Evolutionary conservation across 1,140 invertebrate species (phyloP), one percentile per base, ranked within the genome.

Genomic region (Araneus ventricosus): DNA sequence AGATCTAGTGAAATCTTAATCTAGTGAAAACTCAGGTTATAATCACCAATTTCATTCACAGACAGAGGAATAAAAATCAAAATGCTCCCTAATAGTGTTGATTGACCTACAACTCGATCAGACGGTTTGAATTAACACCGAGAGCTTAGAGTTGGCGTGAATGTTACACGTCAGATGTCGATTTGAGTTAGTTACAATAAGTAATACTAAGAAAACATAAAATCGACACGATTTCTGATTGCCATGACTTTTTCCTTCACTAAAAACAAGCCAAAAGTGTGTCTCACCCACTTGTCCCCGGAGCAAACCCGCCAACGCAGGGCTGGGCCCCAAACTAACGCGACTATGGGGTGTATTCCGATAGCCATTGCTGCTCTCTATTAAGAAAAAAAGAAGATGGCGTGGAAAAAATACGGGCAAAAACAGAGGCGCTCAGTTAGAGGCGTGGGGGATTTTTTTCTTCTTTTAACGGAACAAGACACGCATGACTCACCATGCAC

Each of bases 381-480:
- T 24, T 75, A 41, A 90, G 39, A 82, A 80, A 90, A 82, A 41
- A 61, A 59, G 22, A 67, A 67, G 61, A 41, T 41, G 41, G 41
- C 45, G 17, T 14, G 17, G 27, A 59, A 86, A 57, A 37, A 61
- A 59, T 7, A 86, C 39, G 34, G 59, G 37, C 22, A 82, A 82
- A 82, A 82, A 82, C 80, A 88, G 86, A 37, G n/a, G 34, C 45
- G 14, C 70, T 89, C 37, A 20, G 45, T 80, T 41, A 30, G 89
- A 82, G 89, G 63, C 75, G 45, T 45, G 89, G 63, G 89, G 89
- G 89, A 82, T 75, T 82, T 82, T 82, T 90, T 90, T 90, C 82
- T 90, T 82, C 22, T 30, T 86, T 86, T 57, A 57, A 57, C 45
- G 84, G 52, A 86, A 86, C 34, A 89, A 79, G 67, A 89, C 61